Percentiles rank a stretch among this genome's conserved stretches.
Evolutionary conservation across 2,797 vertebrate genomes (phyloP).

Genomic region (Dendrocincla tyrannina): DNA sequence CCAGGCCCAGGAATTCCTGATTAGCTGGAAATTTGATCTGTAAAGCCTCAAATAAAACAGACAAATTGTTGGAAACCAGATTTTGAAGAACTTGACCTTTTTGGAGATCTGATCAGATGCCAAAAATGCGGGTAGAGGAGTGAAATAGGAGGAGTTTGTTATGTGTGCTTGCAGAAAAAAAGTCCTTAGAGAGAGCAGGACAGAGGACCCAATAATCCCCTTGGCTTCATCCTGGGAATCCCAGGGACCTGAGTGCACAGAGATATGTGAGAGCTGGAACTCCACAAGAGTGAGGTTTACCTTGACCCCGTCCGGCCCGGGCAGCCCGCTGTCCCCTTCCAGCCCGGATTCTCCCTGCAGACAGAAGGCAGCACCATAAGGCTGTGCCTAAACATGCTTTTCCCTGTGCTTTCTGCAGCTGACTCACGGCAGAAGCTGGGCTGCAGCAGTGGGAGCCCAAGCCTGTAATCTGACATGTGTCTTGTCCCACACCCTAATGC

Average conservation of each 20-base stretch:
- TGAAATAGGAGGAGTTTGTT: constrained; percentile 15
- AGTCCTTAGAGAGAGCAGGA: background rate
- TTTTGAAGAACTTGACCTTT: constrained; percentile 47
- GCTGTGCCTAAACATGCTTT: background rate
- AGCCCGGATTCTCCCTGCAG: constrained; percentile 89
- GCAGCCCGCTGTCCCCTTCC: constrained; percentile 87
- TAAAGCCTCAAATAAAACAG: constrained; percentile 23
- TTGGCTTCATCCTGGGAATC: background rate
- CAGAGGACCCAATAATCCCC: background rate
- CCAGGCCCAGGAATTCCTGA: constrained; percentile 21
- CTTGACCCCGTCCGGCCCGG: constrained; percentile 90
- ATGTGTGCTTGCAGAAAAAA: background rate
- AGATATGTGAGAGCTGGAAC: background rate
- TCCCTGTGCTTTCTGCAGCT: background rate
- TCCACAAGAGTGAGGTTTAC: constrained; percentile 51
- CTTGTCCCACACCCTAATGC: background rate
- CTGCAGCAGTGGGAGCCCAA: background rate
- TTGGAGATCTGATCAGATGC: constrained; percentile 18
- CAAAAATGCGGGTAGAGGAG: constrained; percentile 37
- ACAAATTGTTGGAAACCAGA: constrained; percentile 33
- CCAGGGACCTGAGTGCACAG: fast-evolving
- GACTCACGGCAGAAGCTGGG: background rate
- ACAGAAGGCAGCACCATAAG: background rate
- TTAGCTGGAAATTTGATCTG: constrained; percentile 35
- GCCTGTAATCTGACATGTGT: background rate